Evolutionary conservation across 2,888 invertebrate genomes (phyloP).

Genomic region (Crepidodera aurea): DNA sequence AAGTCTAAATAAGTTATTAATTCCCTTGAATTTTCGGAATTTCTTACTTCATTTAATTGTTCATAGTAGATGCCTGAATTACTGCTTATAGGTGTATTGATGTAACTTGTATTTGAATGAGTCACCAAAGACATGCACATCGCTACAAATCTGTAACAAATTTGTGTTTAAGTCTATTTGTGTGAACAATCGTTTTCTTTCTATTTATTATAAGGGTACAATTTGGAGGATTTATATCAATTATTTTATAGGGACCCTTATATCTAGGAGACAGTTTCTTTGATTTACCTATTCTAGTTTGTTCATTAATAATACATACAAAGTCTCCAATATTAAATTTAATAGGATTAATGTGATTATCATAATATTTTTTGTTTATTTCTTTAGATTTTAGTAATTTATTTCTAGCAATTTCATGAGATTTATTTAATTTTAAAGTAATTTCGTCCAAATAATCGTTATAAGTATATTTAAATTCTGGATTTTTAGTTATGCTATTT

Average conservation of each 20-base stretch:
- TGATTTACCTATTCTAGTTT: slow-evolving; percentile 23
- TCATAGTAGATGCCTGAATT: neutral
- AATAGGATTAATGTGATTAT: slow-evolving; percentile 32
- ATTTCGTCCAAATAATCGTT: slow-evolving; percentile 42
- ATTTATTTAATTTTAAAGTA: slow-evolving; percentile 39
- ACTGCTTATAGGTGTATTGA: neutral
- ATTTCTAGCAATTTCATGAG: slow-evolving; percentile 42
- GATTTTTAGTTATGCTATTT: slow-evolving; percentile 23
- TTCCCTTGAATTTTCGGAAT: neutral
- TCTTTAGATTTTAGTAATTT: slow-evolving; percentile 25
- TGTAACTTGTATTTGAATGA: neutral
- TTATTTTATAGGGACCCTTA: slow-evolving; percentile 31
- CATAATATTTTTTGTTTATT: slow-evolving; percentile 44
- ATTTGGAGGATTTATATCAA: slow-evolving; percentile 26
- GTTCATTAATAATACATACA: slow-evolving; percentile 28
- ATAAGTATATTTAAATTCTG: slow-evolving; percentile 47
- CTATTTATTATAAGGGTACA: slow-evolving; percentile 1
- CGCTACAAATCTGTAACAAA: slow-evolving; percentile 1
- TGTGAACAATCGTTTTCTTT: neutral
- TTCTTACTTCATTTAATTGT: neutral
- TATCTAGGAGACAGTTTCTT: slow-evolving; percentile 35
- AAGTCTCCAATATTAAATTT: slow-evolving; percentile 29
- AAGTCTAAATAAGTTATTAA: slow-evolving; percentile 4
- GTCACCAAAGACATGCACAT: neutral
- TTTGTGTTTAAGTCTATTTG: neutral